A percentile compares a stretch with the other conserved stretches of the same genome.
Evolutionary conservation across 1,140 invertebrate genomes (phyloP).

Genomic region (Dreissena rostriformis): DNA sequence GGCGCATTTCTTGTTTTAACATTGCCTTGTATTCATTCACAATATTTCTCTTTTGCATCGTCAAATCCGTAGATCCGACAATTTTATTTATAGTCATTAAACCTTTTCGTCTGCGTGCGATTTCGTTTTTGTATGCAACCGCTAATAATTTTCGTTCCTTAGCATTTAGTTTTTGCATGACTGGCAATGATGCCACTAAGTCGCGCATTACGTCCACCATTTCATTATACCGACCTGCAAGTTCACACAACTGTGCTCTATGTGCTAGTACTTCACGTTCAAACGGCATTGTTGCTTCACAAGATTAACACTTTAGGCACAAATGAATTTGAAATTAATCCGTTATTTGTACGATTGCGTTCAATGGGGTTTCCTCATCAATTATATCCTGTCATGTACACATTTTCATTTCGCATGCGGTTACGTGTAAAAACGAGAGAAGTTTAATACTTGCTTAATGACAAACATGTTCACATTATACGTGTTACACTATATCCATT

Average conservation of each 20-base stretch:
- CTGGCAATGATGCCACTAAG: conserved; percentile 6
- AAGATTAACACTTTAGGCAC: no score
- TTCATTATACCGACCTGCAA: neutral
- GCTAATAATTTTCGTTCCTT: conserved; percentile 31
- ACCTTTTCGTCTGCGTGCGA: conserved; percentile 8
- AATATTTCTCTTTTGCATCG: neutral
- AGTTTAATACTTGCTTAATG: no score
- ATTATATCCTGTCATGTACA: no score
- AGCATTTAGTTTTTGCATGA: conserved; percentile 8
- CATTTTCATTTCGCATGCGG: no score
- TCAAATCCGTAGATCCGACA: neutral
- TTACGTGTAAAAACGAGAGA: no score
- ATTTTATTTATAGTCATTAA: conserved; percentile 14
- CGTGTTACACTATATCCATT: no score
- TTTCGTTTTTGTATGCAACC: conserved; percentile 34
- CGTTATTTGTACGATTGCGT: no score
- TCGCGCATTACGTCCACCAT: conserved; percentile 30
- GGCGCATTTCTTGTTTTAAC: conserved; percentile 7
- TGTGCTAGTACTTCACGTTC: neutral
- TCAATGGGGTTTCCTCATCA: no score
- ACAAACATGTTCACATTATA: no score
- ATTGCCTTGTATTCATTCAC: conserved; percentile 4
- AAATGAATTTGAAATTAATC: no score
- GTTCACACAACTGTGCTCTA: conserved; percentile 9
- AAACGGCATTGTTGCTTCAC: neutral